Base-by-base conservation (phyloP, 1,140 invertebrate species). In the Magallana gigas region DNA sequence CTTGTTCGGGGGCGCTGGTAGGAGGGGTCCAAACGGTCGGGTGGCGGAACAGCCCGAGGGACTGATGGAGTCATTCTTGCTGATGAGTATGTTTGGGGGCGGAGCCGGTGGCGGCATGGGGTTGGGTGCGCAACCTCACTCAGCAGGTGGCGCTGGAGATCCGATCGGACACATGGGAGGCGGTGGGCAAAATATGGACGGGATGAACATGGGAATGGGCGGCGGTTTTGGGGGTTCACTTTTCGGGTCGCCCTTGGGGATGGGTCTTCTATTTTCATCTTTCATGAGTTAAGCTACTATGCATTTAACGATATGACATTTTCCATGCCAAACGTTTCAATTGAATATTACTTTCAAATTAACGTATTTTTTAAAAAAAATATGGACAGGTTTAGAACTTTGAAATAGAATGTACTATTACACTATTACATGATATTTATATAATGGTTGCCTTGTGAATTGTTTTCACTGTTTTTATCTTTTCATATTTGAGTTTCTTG, bases 11-110 rank as follows among this genome's bases (percentile, higher is more conserved):
- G 81, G 56, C 9, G 14, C 62, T 16, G 56, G 81, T 57, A 58
- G 81, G 16, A n/a, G 57, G 57, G 81, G 56, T 5, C 81, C 48
- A 83, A 58, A 23, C 16, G 56, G 57, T 16, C 56, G 81, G 12
- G 14, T 8, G 16, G 57, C 16, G 16, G 81, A 83, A 83, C 81
- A n/a, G 6, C 48, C 57, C 8, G 81, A 83, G 48, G 81, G 81
- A 14, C 48, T 83, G 7, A 83, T 83, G 81, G 81, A 83, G 81
- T 57, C 81, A 7, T 57, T 83, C 56, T 8, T 83, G 11, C 18
- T 83, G 48, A 83, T 83, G 81, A 83, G 14, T 83, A 16, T 83
- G 36, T 57, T 83, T n/a, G 81, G 81, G 8, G 48, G 56, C n/a
- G 81, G 81, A 23, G 23, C 23, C 56, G 81, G 81, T 9, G 48